A percentile compares a stretch with the other conserved stretches of the same genome.
These are phyloP conservation scores for Epizoanthus illoricatus DNA, from an alignment of 92 coral and sea anemone genomes.

Conservation along the genomic window DNA sequence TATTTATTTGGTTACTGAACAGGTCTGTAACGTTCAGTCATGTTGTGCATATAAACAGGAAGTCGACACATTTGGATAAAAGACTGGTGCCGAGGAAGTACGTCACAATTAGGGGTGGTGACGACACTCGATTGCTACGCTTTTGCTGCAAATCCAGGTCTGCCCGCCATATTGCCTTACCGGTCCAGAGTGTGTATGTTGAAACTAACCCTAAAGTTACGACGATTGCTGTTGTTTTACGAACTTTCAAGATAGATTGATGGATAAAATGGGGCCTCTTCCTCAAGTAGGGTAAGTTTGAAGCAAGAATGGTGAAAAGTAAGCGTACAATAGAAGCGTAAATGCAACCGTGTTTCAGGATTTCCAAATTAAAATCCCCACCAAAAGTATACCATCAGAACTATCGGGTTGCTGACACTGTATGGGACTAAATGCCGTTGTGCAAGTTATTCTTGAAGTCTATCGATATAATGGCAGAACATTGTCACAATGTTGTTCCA, in stretches of 20 bases:
- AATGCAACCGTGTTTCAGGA: background rate
- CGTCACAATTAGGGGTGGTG: slow-evolving; percentile 96
- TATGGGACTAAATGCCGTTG: background rate
- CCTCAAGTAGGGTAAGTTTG: slow-evolving; percentile 32
- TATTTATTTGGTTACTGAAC: no score
- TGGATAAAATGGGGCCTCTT: slow-evolving; percentile 29
- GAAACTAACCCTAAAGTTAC: slow-evolving; percentile 5
- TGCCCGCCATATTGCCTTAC: slow-evolving; percentile 39
- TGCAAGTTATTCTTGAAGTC: background rate
- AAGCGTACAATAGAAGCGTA: background rate
- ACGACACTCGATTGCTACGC: slow-evolving; percentile 53
- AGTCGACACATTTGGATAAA: slow-evolving; percentile 8
- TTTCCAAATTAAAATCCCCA: background rate
- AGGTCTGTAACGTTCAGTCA: no score
- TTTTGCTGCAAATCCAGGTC: background rate
- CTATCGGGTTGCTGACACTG: background rate
- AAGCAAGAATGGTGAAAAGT: background rate
- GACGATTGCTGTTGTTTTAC: slow-evolving; percentile 19
- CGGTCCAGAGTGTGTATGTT: slow-evolving; percentile 24
- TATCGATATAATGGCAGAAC: background rate
- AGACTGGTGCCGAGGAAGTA: slow-evolving; percentile 78
- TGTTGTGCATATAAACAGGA: background rate
- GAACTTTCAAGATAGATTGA: background rate
- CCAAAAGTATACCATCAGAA: background rate
- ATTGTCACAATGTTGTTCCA: background rate